A percentile compares a stretch with the other conserved stretches of the same genome.
These are phyloP conservation scores for Dicranocentrus wangi DNA, from an alignment of 2,888 invertebrate genomes.

Conservation along the genomic window DNA sequence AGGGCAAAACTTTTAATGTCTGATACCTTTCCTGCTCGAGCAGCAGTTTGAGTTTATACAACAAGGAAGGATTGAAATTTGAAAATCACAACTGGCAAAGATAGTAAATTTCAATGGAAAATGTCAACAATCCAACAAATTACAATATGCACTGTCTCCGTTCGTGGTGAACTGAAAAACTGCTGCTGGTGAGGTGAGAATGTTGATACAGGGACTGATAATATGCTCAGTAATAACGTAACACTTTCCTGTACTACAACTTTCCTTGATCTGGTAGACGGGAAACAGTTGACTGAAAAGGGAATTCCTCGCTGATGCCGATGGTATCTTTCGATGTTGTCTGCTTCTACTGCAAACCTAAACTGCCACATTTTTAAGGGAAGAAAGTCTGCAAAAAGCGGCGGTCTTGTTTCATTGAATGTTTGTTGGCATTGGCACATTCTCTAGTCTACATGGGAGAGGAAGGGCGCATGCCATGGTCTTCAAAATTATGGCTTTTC, in stretches of 20 bases:
- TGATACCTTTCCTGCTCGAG: too few relatives aligned
- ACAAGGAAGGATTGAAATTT: too few relatives aligned
- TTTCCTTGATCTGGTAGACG: neutral
- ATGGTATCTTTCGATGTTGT: slow-evolving; percentile 26
- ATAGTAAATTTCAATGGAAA: too few relatives aligned
- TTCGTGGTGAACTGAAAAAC: too few relatives aligned
- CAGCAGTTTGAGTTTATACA: too few relatives aligned
- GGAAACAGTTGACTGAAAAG: neutral
- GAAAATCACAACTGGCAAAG: too few relatives aligned
- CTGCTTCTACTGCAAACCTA: slow-evolving; percentile 45
- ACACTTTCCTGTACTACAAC: neutral
- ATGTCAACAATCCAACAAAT: too few relatives aligned
- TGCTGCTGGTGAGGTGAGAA: neutral
- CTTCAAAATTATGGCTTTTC: slow-evolving; percentile 40
- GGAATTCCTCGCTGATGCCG: neutral
- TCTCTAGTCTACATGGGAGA: slow-evolving; percentile 12
- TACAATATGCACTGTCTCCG: too few relatives aligned
- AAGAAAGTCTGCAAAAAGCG: slow-evolving; percentile 57
- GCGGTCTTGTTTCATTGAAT: slow-evolving; percentile 19
- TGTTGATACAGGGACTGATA: neutral
- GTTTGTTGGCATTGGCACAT: slow-evolving; percentile 40
- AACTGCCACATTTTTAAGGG: slow-evolving; percentile 49
- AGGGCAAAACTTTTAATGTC: too few relatives aligned
- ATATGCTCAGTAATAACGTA: neutral
- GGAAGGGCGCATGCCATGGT: slow-evolving; percentile 59